These are phyloP conservation scores for Silurus meridionalis DNA, from an alignment of 2,113 vertebrate genomes.

Conservation along the genomic window DNA sequence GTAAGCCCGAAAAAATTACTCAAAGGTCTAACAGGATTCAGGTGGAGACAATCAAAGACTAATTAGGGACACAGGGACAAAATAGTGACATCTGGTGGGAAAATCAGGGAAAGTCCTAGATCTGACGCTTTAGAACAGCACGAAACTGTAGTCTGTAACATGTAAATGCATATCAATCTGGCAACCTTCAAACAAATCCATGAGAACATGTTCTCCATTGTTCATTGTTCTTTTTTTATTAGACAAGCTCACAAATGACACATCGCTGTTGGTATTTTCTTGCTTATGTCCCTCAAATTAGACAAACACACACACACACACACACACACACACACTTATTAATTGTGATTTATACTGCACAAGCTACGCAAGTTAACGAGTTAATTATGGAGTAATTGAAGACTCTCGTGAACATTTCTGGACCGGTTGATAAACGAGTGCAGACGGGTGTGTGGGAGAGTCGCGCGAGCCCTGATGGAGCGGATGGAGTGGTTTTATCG, in stretches of 20 bases:
- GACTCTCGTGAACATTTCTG: constrained; percentile 14
- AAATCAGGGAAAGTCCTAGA: too few species aligned
- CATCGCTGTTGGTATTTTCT: not conserved
- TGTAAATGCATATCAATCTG: too few species aligned
- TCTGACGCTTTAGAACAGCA: too few species aligned
- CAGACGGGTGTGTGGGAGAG: not conserved
- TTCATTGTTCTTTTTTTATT: not conserved
- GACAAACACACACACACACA: too few species aligned
- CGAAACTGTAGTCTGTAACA: too few species aligned
- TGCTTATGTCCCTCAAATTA: not conserved
- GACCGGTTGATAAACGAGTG: not conserved
- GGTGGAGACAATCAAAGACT: too few species aligned
- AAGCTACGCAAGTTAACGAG: not conserved
- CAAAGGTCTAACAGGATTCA: too few species aligned
- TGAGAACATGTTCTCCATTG: not conserved
- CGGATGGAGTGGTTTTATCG: not conserved
- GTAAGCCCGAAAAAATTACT: too few species aligned
- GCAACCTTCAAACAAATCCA: not conserved
- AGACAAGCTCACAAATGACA: not conserved
- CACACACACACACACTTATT: too few species aligned
- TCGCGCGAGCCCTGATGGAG: not conserved
- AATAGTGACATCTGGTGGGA: too few species aligned
- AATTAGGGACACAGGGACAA: too few species aligned
- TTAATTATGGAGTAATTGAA: constrained; percentile 20
- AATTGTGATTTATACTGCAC: too few species aligned